These are phyloP conservation scores for Tigriopus japonicus DNA, from an alignment of 1,140 invertebrate genomes.

Conservation along the genomic window DNA sequence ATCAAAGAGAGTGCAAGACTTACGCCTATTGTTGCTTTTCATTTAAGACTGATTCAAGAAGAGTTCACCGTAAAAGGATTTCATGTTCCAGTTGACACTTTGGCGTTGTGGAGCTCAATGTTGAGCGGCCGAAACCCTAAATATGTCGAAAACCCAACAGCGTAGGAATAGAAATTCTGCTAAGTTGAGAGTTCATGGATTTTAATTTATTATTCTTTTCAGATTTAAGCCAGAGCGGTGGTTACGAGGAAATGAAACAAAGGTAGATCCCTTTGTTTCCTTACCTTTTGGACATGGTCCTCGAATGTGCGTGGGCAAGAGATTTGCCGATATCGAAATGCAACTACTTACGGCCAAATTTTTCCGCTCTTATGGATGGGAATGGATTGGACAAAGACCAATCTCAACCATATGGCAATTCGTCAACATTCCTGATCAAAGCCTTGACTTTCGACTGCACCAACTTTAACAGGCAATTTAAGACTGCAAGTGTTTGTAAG, in stretches of 20 bases:
- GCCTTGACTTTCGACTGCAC: background rate
- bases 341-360: constrained; percentile 47
- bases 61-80: background rate
- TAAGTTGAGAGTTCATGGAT: no score
- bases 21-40: background rate
- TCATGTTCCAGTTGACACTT: background rate
- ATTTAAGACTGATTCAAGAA: background rate
- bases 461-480: no score
- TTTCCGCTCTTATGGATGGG: background rate
- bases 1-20: background rate
- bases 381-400: background rate
- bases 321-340: constrained; percentile 65
- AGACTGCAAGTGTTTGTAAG: no score
- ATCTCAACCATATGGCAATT: background rate
- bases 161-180: no score
- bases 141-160: background rate
- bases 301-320: constrained; percentile 54
- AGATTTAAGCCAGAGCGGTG: background rate
- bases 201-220: no score
- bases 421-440: background rate
- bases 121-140: background rate
- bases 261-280: constrained; percentile 51
- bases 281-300: constrained; percentile 61
- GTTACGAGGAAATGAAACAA: constrained; percentile 19
- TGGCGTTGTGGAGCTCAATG: no score